Conservation (phyloP, 2,888 invertebrate genomes). For the Slavum lentiscoides region DNA sequence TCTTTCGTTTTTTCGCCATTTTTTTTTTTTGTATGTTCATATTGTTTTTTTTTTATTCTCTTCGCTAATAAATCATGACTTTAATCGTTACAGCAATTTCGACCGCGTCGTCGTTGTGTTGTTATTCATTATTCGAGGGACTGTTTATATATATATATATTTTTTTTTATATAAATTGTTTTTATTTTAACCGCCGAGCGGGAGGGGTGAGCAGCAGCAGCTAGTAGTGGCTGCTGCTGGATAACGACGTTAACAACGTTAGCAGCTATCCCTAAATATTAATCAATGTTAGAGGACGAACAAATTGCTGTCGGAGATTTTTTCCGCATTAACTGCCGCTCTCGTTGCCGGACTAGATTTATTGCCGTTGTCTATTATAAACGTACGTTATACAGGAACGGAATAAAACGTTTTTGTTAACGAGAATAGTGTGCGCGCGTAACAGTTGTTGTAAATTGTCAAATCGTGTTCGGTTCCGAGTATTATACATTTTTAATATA, state of each 20-base stretch:
- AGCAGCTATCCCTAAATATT: conserved; percentile 49
- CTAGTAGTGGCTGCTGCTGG: background rate
- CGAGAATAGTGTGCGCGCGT: conserved; percentile 18
- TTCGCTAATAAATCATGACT: conserved; percentile 42
- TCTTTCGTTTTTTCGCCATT: background rate
- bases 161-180: conserved; percentile 18
- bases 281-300: conserved; percentile 42
- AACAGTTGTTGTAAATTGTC: conserved; percentile 41
- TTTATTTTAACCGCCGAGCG: background rate
- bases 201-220: background rate
- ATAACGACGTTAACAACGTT: conserved; percentile 49
- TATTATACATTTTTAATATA: background rate
- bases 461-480: background rate
- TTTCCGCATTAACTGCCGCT: conserved; percentile 43
- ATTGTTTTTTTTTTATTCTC: conserved; percentile 38
- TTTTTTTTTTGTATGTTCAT: conserved; percentile 19
- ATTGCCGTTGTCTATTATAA: conserved; percentile 41
- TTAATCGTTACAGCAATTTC: conserved; percentile 41
- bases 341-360: conserved; percentile 32
- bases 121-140: conserved; percentile 29
- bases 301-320: conserved; percentile 50
- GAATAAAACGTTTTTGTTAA: conserved; percentile 44
- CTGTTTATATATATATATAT: conserved; percentile 6
- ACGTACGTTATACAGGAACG: conserved; percentile 1
- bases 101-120: conserved; percentile 6